These are phyloP conservation scores for Herpetotheres cachinnans DNA, from an alignment of 2,113 vertebrate species.

Conservation along the genomic window DNA sequence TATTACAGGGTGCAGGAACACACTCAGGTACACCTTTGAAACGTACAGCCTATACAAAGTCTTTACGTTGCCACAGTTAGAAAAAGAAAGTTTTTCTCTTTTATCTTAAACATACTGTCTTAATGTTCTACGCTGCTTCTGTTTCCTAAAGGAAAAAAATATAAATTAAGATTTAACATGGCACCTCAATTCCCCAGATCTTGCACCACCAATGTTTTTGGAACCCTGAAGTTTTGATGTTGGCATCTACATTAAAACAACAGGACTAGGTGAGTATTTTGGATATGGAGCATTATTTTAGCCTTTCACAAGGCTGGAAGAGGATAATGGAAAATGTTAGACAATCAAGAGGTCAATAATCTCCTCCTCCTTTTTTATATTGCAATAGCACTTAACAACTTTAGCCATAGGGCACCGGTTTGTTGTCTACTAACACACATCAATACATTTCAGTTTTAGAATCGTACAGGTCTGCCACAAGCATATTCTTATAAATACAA, in stretches of 20 bases:
- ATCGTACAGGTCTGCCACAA: neutral
- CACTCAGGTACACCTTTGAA: neutral
- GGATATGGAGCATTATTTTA: neutral
- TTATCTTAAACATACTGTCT: neutral
- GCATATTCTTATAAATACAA: neutral
- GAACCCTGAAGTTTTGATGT: neutral
- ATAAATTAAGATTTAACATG: neutral
- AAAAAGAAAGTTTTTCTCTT: neutral
- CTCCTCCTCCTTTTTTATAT: neutral
- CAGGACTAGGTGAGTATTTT: neutral
- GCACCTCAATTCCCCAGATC: neutral
- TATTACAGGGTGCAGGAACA: neutral
- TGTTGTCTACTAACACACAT: neutral
- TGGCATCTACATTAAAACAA: neutral
- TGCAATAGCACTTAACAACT: neutral
- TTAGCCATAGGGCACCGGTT: neutral
- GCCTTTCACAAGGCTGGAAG: neutral
- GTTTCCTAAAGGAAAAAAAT: neutral
- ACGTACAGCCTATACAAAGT: neutral
- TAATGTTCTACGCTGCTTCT: neutral
- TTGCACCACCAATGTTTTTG: neutral
- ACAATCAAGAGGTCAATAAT: neutral
- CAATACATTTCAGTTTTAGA: neutral
- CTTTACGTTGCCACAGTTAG: too few relatives aligned
- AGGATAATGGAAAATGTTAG: neutral